Evolutionary conservation across 2,113 vertebrate species (phyloP).

Genomic region (Piliocolobus tephrosceles): DNA sequence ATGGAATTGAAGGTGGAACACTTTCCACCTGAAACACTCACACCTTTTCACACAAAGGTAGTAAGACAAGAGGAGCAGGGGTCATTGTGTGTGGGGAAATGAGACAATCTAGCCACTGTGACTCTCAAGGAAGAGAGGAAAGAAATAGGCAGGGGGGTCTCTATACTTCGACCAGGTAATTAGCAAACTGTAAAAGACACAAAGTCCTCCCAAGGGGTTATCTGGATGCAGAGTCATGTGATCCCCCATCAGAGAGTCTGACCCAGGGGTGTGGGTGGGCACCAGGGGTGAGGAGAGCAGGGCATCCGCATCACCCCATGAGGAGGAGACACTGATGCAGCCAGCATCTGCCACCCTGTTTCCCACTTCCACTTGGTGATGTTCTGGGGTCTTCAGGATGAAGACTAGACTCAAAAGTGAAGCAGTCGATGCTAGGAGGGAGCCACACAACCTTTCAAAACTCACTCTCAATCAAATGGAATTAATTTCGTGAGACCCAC

Average conservation of each 20-base stretch:
- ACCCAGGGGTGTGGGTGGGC: no score
- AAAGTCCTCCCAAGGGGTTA: not conserved
- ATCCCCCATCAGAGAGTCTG: no score
- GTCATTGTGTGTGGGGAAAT: accelerated
- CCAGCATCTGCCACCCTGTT: accelerated
- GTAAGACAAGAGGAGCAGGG: not conserved
- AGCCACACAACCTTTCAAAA: not conserved
- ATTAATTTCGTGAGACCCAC: no score
- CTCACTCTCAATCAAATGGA: not conserved
- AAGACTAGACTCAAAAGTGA: accelerated
- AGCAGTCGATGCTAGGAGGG: accelerated
- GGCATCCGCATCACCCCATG: accelerated
- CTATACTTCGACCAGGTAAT: not conserved
- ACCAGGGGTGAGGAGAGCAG: accelerated
- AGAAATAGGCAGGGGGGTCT: not conserved
- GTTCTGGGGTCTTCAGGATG: accelerated
- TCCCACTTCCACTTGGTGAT: accelerated
- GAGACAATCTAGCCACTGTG: not conserved
- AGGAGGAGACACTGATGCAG: no score
- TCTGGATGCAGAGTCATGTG: no score
- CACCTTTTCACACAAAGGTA: not conserved
- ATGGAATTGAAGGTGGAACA: not conserved
- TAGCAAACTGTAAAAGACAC: not conserved
- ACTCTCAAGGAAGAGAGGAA: not conserved
- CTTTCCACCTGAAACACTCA: not conserved